These are phyloP conservation scores for Phrixothrix hirtus DNA, from an alignment of 2,888 invertebrate genomes.

Conservation along the genomic window DNA sequence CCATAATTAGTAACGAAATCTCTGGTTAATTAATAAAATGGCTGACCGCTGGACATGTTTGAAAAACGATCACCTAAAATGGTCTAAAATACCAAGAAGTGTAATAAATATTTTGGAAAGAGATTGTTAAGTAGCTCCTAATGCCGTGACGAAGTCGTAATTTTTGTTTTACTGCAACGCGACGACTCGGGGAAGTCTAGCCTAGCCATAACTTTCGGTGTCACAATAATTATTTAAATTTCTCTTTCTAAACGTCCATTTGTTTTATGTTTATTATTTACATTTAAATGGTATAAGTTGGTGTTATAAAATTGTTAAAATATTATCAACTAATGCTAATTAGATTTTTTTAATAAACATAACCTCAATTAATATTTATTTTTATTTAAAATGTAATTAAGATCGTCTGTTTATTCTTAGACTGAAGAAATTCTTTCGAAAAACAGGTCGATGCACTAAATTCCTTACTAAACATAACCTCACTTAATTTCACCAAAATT, in stretches of 20 bases:
- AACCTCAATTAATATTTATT: neutral
- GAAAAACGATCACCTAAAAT: too few species aligned
- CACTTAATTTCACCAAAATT: too few species aligned
- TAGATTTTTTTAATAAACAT: neutral
- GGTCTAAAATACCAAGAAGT: conserved; percentile 7
- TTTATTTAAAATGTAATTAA: neutral
- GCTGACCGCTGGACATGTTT: neutral
- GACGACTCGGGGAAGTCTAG: neutral
- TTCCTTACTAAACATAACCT: too few species aligned
- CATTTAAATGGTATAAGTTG: neutral
- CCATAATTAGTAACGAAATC: neutral
- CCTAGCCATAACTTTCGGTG: neutral
- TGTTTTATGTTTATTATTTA: neutral
- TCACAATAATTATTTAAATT: neutral
- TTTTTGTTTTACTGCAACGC: conserved; percentile 23
- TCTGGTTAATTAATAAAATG: neutral
- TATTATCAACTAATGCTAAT: neutral
- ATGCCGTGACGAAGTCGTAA: conserved; percentile 35
- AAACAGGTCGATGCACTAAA: too few species aligned
- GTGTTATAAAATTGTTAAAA: neutral
- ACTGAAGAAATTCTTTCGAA: too few species aligned
- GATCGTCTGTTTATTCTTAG: too few species aligned
- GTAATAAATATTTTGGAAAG: conserved; percentile 31
- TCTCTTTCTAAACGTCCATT: neutral
- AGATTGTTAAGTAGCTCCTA: conserved; percentile 32